These are phyloP conservation scores for Choloepus didactylus DNA, from an alignment of 2,797 vertebrate genomes.

Conservation along the genomic window DNA sequence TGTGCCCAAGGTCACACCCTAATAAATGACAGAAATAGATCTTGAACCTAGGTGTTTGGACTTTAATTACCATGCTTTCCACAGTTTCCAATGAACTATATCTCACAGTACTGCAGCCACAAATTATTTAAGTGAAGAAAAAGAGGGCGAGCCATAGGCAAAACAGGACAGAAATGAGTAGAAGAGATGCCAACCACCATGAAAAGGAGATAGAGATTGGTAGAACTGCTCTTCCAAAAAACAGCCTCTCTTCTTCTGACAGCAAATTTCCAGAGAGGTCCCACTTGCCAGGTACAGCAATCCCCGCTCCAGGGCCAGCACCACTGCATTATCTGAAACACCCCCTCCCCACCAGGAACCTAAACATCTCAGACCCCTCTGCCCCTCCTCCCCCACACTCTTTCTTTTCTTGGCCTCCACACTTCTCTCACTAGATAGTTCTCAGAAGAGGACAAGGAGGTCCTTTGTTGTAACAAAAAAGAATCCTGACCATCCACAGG, in stretches of 20 bases:
- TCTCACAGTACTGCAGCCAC: neutral
- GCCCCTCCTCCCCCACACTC: neutral
- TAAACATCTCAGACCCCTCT: neutral
- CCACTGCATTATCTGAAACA: neutral
- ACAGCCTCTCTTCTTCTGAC: neutral
- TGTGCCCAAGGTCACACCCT: neutral
- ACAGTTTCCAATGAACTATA: slow-evolving; percentile 33
- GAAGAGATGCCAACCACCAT: neutral
- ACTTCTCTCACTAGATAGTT: slow-evolving; percentile 26
- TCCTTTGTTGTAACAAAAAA: neutral
- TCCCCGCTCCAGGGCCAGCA: neutral
- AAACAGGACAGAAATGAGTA: slow-evolving; percentile 46
- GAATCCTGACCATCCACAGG: neutral
- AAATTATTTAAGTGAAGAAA: slow-evolving; percentile 15
- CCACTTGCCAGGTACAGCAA: neutral
- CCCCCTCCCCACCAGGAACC: neutral
- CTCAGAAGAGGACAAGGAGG: slow-evolving; percentile 18
- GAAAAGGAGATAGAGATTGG: neutral
- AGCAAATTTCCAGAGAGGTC: neutral
- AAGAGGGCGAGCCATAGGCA: neutral
- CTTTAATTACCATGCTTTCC: slow-evolving; percentile 7
- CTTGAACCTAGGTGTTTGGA: slow-evolving; percentile 30
- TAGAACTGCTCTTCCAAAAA: neutral
- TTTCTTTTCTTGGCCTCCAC: slow-evolving; percentile 3
- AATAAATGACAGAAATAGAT: slow-evolving; percentile 43